phyloP scores from a whole-genome alignment of 2,888 invertebrate species.

The Papilio gigon region DNA sequence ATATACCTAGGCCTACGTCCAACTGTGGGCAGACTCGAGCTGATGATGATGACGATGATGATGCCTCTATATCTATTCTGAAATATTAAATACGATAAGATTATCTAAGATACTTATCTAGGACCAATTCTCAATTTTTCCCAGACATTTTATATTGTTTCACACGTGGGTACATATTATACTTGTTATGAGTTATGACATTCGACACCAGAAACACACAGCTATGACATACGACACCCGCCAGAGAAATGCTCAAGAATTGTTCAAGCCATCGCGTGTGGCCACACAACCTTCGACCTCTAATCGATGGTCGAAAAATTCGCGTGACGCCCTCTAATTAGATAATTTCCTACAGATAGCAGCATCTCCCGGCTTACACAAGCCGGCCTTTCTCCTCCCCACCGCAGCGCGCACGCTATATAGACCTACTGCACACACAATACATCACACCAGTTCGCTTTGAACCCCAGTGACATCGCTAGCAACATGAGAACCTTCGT shows the following conservation, averaged over 20 bases:
- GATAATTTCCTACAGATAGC: conserved; percentile 70
- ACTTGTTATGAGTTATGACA: not conserved
- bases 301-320: conserved; percentile 58
- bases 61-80: too few species aligned
- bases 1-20: too few species aligned
- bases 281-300: conserved; percentile 56
- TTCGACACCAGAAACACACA: not conserved
- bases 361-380: conserved; percentile 79
- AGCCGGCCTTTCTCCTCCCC: conserved; percentile 81
- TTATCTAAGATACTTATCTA: too few species aligned
- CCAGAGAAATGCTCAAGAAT: not conserved
- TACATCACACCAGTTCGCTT: conserved; percentile 74
- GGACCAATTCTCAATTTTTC: not conserved
- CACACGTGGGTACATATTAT: not conserved
- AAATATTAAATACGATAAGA: too few species aligned
- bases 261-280: not conserved
- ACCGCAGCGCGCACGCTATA: conserved; percentile 71
- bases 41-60: too few species aligned
- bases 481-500: conserved; percentile 81
- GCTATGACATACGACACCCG: not conserved
- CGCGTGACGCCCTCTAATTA: conserved; percentile 74
- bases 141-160: not conserved
- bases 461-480: conserved; percentile 76
- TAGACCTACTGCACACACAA: conserved; percentile 65
- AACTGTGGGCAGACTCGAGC: too few species aligned